Evolutionary conservation across 1,140 invertebrate species (phyloP).

Genomic region (Drosophila pseudoobscura): DNA sequence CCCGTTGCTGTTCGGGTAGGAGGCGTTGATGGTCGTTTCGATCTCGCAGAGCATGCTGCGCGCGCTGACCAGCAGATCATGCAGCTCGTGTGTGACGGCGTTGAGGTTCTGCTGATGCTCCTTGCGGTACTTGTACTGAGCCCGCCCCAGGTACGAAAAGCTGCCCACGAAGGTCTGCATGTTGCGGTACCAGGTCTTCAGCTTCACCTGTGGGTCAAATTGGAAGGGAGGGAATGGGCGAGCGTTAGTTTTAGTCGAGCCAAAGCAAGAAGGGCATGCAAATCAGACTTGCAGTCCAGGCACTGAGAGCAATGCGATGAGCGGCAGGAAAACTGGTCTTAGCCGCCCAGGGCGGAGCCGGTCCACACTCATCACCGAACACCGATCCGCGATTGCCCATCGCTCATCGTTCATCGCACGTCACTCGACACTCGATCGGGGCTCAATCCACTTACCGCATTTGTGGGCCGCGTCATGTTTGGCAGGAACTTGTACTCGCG

Average conservation of each 20-base stretch:
- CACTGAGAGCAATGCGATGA: too few relatives aligned
- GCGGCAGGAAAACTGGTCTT: conserved; percentile 50
- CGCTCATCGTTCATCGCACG: not conserved
- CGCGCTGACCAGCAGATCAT: conserved; percentile 62
- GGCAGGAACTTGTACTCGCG: conserved; percentile 75
- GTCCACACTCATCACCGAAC: conserved; percentile 25
- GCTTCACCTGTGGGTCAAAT: conserved; percentile 44
- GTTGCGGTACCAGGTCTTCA: conserved; percentile 73
- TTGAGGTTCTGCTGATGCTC: conserved; percentile 50
- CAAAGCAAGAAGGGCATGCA: conserved; percentile 47
- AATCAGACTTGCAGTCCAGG: conserved; percentile 3
- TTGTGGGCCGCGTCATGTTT: conserved; percentile 65
- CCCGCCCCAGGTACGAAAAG: conserved; percentile 66
- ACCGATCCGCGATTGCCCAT: not conserved
- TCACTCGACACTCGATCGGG: not conserved
- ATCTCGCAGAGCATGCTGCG: conserved; percentile 66
- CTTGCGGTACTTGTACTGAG: conserved; percentile 66
- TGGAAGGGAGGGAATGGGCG: not conserved
- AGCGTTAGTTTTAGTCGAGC: not conserved
- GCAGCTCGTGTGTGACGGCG: conserved; percentile 55
- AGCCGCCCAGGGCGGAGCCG: conserved; percentile 73
- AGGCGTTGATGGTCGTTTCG: conserved; percentile 68
- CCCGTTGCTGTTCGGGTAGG: conserved; percentile 62
- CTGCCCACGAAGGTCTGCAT: conserved; percentile 72
- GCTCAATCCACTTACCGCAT: conserved; percentile 54